Conservation (phyloP, 2,113 vertebrate species). For the Oreocharis arfaki region DNA sequence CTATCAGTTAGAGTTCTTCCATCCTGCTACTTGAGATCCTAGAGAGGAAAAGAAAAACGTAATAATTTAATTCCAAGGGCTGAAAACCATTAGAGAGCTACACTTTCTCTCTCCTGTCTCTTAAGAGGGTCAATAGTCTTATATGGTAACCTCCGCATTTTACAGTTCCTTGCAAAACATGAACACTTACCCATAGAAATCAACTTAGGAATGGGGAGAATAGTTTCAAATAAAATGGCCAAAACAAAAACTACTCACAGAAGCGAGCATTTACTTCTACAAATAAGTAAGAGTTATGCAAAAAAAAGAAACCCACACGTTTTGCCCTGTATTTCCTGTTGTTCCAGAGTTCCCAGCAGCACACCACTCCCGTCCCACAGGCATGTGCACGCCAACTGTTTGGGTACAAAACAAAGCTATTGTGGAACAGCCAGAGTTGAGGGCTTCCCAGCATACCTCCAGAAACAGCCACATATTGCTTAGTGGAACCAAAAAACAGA, state of each 20-base stretch:
- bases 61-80: neutral
- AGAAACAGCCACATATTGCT: neutral
- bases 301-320: neutral
- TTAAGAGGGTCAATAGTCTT: neutral
- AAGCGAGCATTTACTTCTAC: neutral
- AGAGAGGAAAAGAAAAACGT: neutral
- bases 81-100: neutral
- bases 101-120: accelerated
- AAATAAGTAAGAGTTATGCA: neutral
- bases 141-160: neutral
- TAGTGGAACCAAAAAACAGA: neutral
- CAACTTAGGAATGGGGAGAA: neutral
- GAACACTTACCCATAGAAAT: neutral
- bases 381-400: accelerated
- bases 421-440: neutral
- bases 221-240: neutral
- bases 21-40: constrained; percentile 56
- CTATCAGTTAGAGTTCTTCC: constrained; percentile 46
- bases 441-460: neutral
- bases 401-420: neutral
- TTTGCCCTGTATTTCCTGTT: neutral
- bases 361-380: accelerated
- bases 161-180: neutral
- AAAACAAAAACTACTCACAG: neutral
- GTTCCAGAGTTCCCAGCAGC: neutral